Evolutionary conservation across 2,797 vertebrate genomes (phyloP).

Genomic region (Cygnus olor): DNA sequence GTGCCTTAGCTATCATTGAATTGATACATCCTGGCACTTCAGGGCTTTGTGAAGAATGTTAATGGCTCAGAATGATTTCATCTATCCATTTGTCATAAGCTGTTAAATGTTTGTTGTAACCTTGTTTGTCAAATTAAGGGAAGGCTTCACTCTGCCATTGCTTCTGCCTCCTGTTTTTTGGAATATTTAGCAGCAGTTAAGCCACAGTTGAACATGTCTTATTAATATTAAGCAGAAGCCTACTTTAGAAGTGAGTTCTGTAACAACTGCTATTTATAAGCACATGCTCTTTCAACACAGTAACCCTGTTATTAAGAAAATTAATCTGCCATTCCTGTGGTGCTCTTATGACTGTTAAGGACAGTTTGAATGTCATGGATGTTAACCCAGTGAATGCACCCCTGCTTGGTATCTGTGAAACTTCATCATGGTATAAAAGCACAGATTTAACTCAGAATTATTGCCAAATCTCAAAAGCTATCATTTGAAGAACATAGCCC

Average conservation of each 20-base stretch:
- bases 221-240: slow-evolving; percentile 53
- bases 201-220: neutral
- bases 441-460: slow-evolving; percentile 17
- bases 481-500: neutral
- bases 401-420: slow-evolving; percentile 23
- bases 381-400: slow-evolving; percentile 24
- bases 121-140: neutral
- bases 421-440: slow-evolving; percentile 38
- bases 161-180: slow-evolving; percentile 15
- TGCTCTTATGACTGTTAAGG: slow-evolving; percentile 46
- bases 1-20: slow-evolving; percentile 74
- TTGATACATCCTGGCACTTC: slow-evolving; percentile 36
- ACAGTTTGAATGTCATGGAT: slow-evolving; percentile 45
- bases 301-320: neutral
- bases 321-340: slow-evolving; percentile 12
- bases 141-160: neutral
- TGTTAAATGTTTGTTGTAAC: neutral
- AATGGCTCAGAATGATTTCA: neutral
- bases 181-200: neutral
- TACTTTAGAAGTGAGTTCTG: neutral
- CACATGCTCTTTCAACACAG: slow-evolving; percentile 40
- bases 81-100: neutral
- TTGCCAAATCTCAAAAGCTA: slow-evolving; percentile 21
- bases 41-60: slow-evolving; percentile 29
- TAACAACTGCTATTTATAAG: slow-evolving; percentile 39